Percentiles rank a stretch among this genome's conserved stretches.
Evolutionary conservation across 2,797 vertebrate genomes (phyloP).

Genomic region (Coregonus sp.): DNA sequence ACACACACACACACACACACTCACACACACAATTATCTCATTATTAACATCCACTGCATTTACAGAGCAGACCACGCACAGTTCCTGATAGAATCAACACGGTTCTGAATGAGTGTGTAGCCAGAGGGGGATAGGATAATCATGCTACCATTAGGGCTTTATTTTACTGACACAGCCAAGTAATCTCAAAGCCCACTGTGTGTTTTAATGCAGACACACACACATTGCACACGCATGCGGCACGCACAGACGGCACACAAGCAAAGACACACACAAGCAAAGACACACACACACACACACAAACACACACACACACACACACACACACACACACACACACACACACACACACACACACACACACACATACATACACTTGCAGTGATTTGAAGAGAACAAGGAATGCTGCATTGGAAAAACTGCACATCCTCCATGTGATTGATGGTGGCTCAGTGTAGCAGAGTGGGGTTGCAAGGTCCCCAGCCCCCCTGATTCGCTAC

Average conservation of each 20-base stretch:
- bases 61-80: constrained; percentile 30
- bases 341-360: not conserved
- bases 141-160: not conserved
- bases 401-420: too few species aligned
- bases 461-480: not conserved
- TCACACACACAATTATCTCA: constrained; percentile 43
- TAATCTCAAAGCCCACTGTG: not conserved
- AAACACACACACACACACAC: not conserved
- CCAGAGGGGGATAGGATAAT: not conserved
- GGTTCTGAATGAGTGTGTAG: constrained; percentile 21
- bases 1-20: constrained; percentile 1
- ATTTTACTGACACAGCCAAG: too few species aligned
- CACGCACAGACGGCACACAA: not conserved
- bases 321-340: not conserved
- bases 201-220: not conserved
- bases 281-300: not conserved
- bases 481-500: not conserved
- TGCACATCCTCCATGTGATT: too few species aligned
- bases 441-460: not conserved
- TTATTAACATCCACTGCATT: constrained; percentile 51
- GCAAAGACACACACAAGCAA: not conserved
- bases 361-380: constrained; percentile 6
- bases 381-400: too few species aligned
- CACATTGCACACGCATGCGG: not conserved
- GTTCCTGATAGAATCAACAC: constrained; percentile 30